Conservation (phyloP, 2,888 invertebrate genomes). For the Nysson spinosus region DNA sequence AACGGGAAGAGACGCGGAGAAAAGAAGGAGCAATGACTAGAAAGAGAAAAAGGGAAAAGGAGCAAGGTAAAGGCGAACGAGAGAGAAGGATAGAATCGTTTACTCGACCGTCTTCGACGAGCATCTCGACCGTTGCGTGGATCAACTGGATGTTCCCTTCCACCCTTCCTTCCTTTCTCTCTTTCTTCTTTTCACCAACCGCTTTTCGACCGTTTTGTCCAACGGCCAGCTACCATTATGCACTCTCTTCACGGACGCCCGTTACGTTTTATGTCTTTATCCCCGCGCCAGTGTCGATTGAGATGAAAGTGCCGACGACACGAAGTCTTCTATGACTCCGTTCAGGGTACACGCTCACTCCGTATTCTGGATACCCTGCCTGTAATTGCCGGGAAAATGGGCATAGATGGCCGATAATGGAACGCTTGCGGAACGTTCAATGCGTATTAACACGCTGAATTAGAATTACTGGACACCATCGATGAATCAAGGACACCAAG, state of each 20-base stretch:
- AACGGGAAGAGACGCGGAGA: slow-evolving; percentile 40
- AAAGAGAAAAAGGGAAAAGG: slow-evolving; percentile 25
- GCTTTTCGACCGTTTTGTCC: slow-evolving; percentile 38
- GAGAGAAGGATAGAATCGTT: slow-evolving; percentile 10
- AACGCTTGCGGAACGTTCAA: slow-evolving; percentile 11
- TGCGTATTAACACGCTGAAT: slow-evolving; percentile 19
- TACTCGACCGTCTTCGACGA: slow-evolving; percentile 32
- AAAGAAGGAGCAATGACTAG: slow-evolving; percentile 27
- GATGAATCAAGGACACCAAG: no score
- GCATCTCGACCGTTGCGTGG: slow-evolving; percentile 30
- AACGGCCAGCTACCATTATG: slow-evolving; percentile 53
- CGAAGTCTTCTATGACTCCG: slow-evolving; percentile 27
- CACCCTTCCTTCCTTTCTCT: neutral
- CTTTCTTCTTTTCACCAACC: slow-evolving; percentile 8
- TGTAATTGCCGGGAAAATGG: slow-evolving; percentile 42
- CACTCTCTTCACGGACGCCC: slow-evolving; percentile 63
- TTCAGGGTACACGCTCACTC: neutral
- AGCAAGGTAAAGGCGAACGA: neutral
- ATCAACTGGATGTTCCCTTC: slow-evolving; percentile 25
- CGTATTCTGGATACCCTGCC: slow-evolving; percentile 36
- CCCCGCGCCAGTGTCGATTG: slow-evolving; percentile 58
- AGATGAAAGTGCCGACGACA: slow-evolving; percentile 62
- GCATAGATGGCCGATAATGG: slow-evolving; percentile 29
- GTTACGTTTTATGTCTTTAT: slow-evolving; percentile 74
- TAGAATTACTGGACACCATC: neutral